Conservation (phyloP, 2,113 vertebrate genomes). For the Donacobius atricapilla region DNA sequence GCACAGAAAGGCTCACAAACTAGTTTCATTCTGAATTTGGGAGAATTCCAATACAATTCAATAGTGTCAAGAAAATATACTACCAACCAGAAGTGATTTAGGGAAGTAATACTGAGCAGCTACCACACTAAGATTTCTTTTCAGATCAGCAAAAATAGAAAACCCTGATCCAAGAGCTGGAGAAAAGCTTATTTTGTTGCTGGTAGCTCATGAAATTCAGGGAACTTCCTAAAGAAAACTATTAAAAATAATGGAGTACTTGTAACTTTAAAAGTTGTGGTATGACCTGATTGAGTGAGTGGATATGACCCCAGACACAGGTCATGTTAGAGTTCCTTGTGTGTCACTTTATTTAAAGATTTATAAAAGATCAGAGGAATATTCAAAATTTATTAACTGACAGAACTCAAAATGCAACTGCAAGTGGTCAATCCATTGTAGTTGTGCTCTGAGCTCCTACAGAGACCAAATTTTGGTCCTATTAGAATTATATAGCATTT, state of each 20-base stretch:
- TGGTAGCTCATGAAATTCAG: neutral
- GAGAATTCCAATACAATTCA: neutral
- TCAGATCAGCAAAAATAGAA: neutral
- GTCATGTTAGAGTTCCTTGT: neutral
- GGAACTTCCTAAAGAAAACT: neutral
- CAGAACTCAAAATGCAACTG: neutral
- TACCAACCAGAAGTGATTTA: neutral
- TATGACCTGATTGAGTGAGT: neutral
- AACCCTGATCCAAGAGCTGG: neutral
- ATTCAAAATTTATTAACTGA: neutral
- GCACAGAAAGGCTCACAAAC: neutral
- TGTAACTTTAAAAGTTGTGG: neutral
- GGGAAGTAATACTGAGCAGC: neutral
- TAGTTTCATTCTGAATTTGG: neutral
- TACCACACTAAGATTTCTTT: neutral
- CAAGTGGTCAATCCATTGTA: neutral
- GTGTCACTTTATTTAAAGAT: neutral
- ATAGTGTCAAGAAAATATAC: slow-evolving; percentile 6
- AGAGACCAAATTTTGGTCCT: neutral
- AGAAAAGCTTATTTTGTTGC: neutral
- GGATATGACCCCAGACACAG: neutral
- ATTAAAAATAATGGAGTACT: neutral
- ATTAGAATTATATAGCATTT: neutral
- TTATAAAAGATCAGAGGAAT: neutral
- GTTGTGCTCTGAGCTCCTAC: neutral